phyloP scores from a whole-genome alignment of 2,888 invertebrate species.

The Abrostola tripartita region DNA sequence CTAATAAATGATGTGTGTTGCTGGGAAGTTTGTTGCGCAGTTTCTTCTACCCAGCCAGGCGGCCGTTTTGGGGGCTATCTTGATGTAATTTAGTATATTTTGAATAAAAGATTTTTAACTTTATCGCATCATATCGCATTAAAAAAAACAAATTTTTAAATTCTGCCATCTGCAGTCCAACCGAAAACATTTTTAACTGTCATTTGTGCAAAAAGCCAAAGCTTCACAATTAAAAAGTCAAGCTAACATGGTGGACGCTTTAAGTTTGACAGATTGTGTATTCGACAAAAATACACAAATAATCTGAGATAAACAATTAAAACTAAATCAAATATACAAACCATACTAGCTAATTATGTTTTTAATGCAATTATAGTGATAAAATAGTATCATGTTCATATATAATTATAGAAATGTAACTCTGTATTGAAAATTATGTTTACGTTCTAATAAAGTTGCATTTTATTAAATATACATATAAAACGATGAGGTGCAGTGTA shows the following conservation, averaged over 20 bases:
- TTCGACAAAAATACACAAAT: neutral
- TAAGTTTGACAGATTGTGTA: constrained; percentile 8
- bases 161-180: neutral
- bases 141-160: no score
- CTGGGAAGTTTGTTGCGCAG: no score
- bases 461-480: no score
- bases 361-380: neutral
- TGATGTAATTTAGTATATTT: no score
- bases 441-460: constrained; percentile 42
- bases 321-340: neutral
- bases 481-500: constrained; percentile 76
- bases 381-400: neutral
- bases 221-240: constrained; percentile 5
- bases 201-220: constrained; percentile 26
- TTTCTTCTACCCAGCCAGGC: no score
- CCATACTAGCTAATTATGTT: neutral
- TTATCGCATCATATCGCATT: no score
- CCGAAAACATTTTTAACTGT: neutral
- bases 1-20: no score
- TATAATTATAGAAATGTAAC: neutral
- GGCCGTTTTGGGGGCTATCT: no score
- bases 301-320: neutral
- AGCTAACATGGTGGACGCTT: constrained; percentile 35
- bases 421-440: constrained; percentile 22
- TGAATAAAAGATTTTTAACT: no score